Percentiles rank a stretch among this genome's conserved stretches.
Evolutionary conservation across 2,797 vertebrate genomes (phyloP).

Genomic region (Platalea minor): DNA sequence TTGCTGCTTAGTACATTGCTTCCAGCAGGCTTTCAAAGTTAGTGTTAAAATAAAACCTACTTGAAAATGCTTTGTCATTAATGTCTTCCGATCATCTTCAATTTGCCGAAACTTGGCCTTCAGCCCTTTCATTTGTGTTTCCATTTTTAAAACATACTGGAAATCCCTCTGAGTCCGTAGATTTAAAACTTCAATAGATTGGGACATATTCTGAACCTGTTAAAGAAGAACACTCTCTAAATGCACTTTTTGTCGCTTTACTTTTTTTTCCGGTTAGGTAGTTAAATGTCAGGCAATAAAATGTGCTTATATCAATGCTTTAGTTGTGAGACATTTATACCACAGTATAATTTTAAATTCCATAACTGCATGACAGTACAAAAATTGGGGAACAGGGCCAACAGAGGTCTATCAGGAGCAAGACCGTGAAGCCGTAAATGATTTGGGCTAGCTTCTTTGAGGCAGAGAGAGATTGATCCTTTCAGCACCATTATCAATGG

Average conservation of each 20-base stretch:
- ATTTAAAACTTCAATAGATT: slow-evolving; percentile 97
- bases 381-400: neutral
- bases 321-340: neutral
- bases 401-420: neutral
- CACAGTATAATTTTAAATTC: neutral
- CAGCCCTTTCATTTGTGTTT: slow-evolving; percentile 97
- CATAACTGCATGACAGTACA: neutral
- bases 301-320: neutral
- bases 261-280: neutral
- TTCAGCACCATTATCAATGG: neutral
- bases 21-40: neutral
- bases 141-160: slow-evolving; percentile 99
- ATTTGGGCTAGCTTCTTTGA: neutral
- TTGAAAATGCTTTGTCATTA: slow-evolving; percentile 95
- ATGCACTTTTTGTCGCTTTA: neutral
- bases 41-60: slow-evolving; percentile 71
- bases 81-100: slow-evolving; percentile 94
- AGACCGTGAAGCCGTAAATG: neutral
- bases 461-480: neutral
- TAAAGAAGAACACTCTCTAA: slow-evolving; percentile 46
- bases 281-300: neutral
- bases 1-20: neutral
- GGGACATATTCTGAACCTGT: slow-evolving; percentile 99
- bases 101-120: slow-evolving; percentile 96
- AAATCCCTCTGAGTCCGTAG: slow-evolving; percentile 97